Evolutionary conservation across 2,888 invertebrate genomes (phyloP), one percentile per base, ranked within the genome.

Genomic region (Orthosia gracilis): DNA sequence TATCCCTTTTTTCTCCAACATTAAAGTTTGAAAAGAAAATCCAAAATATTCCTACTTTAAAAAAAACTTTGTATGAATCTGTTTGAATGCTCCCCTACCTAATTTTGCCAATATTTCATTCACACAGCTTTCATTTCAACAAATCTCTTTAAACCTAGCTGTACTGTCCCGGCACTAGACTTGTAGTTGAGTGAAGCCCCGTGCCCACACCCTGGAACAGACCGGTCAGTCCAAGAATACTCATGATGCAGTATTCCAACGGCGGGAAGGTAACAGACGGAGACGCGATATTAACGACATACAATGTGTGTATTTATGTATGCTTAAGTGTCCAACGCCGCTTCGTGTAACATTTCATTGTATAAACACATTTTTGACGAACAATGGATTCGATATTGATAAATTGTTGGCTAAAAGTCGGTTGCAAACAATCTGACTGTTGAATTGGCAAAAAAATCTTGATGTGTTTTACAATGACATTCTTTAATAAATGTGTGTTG

Each of bases 221-320:
- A 87, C 90, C 90, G 89, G 92, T 89, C 91, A 89, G 91, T 91
- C 92, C 90, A 92, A 92, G 95, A 92, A 92, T 94, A 94, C 95
- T 93, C 94, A 89, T 91, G 94, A 91, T 91, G 93, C 82, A 92
- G 95, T 94, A 92, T 94, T 93, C 96, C 96, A 95, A 91, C 95
- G 91, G 91, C 91, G 83, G 82, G 84, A 91, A 94, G 95, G 95
- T 95, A 95, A 94, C 91, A 91, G 80, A 88, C 89, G 89, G 89
- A 89, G 87, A 73, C 77, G 75, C 72, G 76, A 73, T 65, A 85
- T 79, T 80, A 76, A 85, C 80, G 73, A 84, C 83, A 78, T 75
- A 86, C 76, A 86, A 83, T 57, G 68, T 87, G 78, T 82, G 76
- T 85, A 85, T 87, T 75, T 85, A 85, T 84, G 78, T 84, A 81